Evolutionary conservation across 2,888 invertebrate species (phyloP), one percentile per base, ranked within the genome.

Genomic region (Diadegma fenestrale): DNA sequence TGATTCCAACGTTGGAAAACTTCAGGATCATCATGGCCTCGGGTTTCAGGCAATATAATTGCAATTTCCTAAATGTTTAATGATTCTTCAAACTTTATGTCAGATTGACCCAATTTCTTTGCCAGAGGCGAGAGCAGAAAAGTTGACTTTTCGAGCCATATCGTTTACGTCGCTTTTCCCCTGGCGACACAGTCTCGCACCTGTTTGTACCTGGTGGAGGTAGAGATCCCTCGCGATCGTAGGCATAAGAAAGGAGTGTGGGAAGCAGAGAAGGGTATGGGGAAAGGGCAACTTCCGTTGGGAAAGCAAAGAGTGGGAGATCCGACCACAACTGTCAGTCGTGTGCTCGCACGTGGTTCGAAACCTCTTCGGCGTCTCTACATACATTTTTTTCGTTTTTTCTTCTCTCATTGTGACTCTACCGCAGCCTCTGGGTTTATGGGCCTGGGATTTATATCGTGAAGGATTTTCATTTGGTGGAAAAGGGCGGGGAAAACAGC

Each of bases 191-290:
- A 85, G 84, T 48, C 86, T 87, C 82, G 89, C 89, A 90, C 88
- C 89, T 90, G 89, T 89, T 90, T 80, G 87, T 86, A 80, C 88
- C 85, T 85, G 79, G 80, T 79, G 83, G 85, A 82, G 78, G 63
- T 69, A 75, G 78, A 63, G 33, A 26, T 80, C 69, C 73, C 78
- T 81, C 64, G 73, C 48, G 75, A 43, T 81, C 41, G 64, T 41
- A 63, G 22, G 22, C 51, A 37, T 1, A 26, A 26, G 26, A 54
- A 58, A 26, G 6, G 58, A 26, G 1, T 14, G 12, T 10, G 8
- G 26, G 51, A 33, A 19, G 33, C 30, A n/a, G 33, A 4, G 63
- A 14, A 14, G 58, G 75, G 48, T n/a, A 2, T 14, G 19, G 58
- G 58, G 72, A 68, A 68, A 72, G 81, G 81, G 73, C 45, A 66